Evolutionary conservation across 2,888 invertebrate genomes (phyloP), one percentile per base, ranked within the genome.

Genomic region (Pollenia amentaria): DNA sequence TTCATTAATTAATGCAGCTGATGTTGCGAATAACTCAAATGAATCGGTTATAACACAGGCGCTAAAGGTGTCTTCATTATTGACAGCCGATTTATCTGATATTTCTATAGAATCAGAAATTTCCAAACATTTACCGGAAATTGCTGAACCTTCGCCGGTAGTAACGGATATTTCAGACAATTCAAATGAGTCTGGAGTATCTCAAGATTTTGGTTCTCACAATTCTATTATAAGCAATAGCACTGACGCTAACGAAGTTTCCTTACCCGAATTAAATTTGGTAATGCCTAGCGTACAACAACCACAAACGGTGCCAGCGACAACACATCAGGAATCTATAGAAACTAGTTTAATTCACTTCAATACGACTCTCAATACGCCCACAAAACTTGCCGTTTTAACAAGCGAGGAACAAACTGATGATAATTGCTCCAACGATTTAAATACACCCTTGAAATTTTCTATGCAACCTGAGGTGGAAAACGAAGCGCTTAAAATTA

Each of bases 131-230:
- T 73, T 78, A 11, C 73, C 84, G 2, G 78, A 84, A 40, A 84
- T 75, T 67, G 78, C 84, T 10, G 84, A 84, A 48, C 84, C 84
- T 18, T 84, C 84, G 3, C 84, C 84, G 7, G 73, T 84, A 8
- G 84, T 84, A 9, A 84, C 84, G 16, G 84, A 84, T 79, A 84
- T 84, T 53, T 84, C 84, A 0, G 84, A 84, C 10, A 79, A 84
- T 67, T 84, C 84, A 1, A 79, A 53, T 44, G 67, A 60, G 40
- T 79, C 78, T 1, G n/a, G 53, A 9, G 44, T 69, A 14, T 75
- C 67, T 4, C 73, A 84, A 67, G 21, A 2, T 6, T 76, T 76
- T 70, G 51, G 4, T 29, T 46, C 48, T 2, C 64, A 65, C 38
- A 44, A 38, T 7, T 14, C 70, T n/a, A 67, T 18, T 18, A 40